Conservation (phyloP, 1,140 invertebrate genomes). For the Acromyrmex charruanus region DNA sequence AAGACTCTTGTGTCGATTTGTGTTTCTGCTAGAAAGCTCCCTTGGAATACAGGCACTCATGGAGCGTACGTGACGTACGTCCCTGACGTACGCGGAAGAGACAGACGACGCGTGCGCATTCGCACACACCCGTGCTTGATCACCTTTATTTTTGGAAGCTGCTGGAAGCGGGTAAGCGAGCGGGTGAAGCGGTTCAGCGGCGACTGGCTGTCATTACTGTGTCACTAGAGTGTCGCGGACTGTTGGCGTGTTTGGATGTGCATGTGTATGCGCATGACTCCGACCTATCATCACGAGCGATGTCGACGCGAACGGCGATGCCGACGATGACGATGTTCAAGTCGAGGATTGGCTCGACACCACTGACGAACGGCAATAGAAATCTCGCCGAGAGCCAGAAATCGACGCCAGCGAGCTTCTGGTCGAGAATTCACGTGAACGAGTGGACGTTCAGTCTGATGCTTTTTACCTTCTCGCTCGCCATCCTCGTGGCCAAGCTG, state of each 20-base stretch:
- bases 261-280: slow-evolving; percentile 9
- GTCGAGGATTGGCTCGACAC: background rate
- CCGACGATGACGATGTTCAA: slow-evolving; percentile 3
- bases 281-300: background rate
- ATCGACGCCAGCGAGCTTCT: slow-evolving; percentile 27
- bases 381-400: background rate
- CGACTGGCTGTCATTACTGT: background rate
- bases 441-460: slow-evolving; percentile 78
- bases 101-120: slow-evolving; percentile 42
- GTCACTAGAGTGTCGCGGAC: background rate
- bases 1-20: too few species aligned
- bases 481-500: slow-evolving; percentile 77
- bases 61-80: background rate
- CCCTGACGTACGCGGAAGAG: slow-evolving; percentile 12
- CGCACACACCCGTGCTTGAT: slow-evolving; percentile 49
- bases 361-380: slow-evolving; percentile 12
- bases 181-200: background rate
- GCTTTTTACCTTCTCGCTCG: slow-evolving; percentile 74
- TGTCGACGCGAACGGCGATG: background rate
- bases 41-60: background rate
- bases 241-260: background rate
- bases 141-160: slow-evolving; percentile 71
- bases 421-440: slow-evolving; percentile 68
- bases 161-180: background rate
- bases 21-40: too few species aligned